Base-by-base conservation (phyloP, 2,113 vertebrate genomes). In the Fulmarus glacialis region DNA sequence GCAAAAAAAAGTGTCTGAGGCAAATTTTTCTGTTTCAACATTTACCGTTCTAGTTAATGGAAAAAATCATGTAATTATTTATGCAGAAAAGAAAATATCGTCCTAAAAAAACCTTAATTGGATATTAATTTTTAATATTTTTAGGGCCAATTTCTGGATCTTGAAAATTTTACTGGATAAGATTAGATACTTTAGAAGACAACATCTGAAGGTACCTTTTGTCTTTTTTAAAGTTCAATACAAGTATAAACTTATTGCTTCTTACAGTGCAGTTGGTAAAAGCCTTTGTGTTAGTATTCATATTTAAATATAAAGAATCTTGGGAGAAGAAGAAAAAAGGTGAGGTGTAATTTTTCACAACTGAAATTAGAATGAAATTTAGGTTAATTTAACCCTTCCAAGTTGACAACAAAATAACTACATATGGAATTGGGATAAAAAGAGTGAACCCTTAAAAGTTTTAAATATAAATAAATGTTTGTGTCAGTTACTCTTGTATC, bases 61-160 rank as follows among this genome's bases (percentile, higher is more conserved):
- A 55, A 88, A 81, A 81, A 32, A 3, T 8, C 0, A 34, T 20
- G 6, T 4, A 45, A 50, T 53, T 60, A 40, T 75, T 71, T 63
- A 34, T 62, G 17, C 6, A 52, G 14, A 7, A 48, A 67, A 56
- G 7, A 53, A 80, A 86, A 66, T 12, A 26, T 1, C 0, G 0
- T n/a, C 13, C 5, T 43, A 16, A 58, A 64, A 56, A 66, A 6
- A 2, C 0, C 9, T 58, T 53, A 40, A 40, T 1, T 32, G 15
- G 19, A 30, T 78, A 15, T 40, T 84, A 38, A 36, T 43, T 75
- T 85, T 58, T 3, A 82, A 64, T 32, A 8, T 2, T 55, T 86
- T 29, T 59, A 59, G 6, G 59, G 9, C 0, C 17, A 56, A 8
- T 3, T 60, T 89, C 15, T 66, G 4, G 3, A 40, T 79, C 29